phyloP scores from a whole-genome alignment of 2,113 vertebrate species.

The Cervus canadensis region DNA sequence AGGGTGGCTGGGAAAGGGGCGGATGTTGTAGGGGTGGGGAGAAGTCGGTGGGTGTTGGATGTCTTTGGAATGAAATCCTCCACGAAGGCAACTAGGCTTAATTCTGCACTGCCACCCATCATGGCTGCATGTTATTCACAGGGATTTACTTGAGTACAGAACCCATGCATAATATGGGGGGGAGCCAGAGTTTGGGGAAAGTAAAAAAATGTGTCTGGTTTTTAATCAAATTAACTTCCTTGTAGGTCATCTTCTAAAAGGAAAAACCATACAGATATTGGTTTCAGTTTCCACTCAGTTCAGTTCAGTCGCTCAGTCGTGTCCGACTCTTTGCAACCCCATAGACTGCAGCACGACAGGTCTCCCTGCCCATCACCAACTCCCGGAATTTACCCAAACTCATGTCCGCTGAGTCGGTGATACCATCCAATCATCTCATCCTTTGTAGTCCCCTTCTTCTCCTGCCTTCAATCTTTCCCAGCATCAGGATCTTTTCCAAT shows the following conservation, averaged over 20 bases:
- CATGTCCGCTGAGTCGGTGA: neutral
- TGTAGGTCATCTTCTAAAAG: neutral
- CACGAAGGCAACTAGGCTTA: neutral
- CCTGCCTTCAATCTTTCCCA: neutral
- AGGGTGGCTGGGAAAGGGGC: neutral
- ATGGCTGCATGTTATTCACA: accelerated
- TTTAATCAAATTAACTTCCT: neutral
- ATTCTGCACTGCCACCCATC: neutral
- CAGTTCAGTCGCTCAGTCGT: neutral
- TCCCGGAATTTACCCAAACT: neutral
- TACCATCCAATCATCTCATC: neutral
- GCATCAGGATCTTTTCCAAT: neutral
- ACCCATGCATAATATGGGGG: neutral
- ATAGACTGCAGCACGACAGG: neutral
- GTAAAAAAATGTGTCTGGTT: neutral
- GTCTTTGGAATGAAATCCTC: neutral
- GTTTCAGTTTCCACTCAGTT: neutral
- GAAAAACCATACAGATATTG: neutral
- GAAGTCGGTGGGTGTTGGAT: neutral
- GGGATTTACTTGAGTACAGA: neutral
- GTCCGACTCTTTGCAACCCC: neutral
- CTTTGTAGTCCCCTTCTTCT: neutral
- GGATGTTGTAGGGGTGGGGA: neutral
- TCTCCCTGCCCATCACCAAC: neutral
- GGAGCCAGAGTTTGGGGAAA: neutral